Evolutionary conservation across 2,888 invertebrate genomes (phyloP).

Genomic region (Teleogryllus oceanicus): DNA sequence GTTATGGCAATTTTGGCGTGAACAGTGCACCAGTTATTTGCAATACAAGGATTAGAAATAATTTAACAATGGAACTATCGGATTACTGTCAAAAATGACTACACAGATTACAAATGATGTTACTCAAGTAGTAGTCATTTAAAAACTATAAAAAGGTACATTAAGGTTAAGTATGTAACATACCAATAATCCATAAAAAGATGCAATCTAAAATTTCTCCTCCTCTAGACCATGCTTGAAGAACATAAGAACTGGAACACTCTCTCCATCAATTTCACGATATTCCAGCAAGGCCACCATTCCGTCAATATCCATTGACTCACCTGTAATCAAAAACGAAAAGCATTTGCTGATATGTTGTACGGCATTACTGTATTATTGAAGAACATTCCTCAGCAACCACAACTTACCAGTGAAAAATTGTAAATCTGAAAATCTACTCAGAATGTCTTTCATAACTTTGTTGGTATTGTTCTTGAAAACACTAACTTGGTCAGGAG

Average conservation of each 20-base stretch:
- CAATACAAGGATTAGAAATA: too few species aligned
- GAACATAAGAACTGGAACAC: constrained; percentile 87
- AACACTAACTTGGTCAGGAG: constrained; percentile 79
- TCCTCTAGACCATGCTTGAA: constrained; percentile 93
- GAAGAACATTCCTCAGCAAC: neutral
- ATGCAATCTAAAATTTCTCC: constrained; percentile 78
- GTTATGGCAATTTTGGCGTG: too few species aligned
- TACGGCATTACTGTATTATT: too few species aligned
- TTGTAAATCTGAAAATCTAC: constrained; percentile 87
- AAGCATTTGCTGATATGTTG: too few species aligned
- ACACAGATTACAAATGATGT: too few species aligned
- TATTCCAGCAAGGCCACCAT: constrained; percentile 93
- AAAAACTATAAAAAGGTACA: neutral
- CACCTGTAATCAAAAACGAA: constrained; percentile 57
- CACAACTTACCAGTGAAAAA: constrained; percentile 63
- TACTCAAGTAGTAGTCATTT: neutral
- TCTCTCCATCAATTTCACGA: constrained; percentile 78
- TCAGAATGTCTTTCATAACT: constrained; percentile 86
- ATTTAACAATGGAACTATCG: too few species aligned
- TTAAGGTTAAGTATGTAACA: neutral
- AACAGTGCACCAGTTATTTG: too few species aligned
- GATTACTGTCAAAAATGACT: too few species aligned
- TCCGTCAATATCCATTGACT: constrained; percentile 90
- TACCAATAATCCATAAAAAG: constrained; percentile 3
- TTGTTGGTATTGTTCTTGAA: constrained; percentile 92